Evolutionary conservation across 2,797 vertebrate genomes (phyloP).

Genomic region (Micrastur ruficollis): DNA sequence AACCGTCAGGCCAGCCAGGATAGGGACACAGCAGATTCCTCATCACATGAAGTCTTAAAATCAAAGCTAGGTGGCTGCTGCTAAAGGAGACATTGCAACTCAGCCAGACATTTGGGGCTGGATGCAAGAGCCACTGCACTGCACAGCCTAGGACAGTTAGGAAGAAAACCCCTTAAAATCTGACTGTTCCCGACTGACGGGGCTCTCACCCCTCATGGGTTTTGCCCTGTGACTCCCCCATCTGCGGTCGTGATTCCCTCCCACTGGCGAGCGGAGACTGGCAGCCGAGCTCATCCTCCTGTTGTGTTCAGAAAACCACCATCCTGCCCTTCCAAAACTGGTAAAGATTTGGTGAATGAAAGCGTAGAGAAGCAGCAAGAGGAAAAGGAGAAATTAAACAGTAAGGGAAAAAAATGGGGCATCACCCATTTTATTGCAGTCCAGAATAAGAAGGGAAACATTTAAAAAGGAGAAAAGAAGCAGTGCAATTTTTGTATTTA

Average conservation of each 20-base stretch:
- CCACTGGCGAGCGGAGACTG: neutral
- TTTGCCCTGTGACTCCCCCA: neutral
- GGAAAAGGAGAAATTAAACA: slow-evolving; percentile 36
- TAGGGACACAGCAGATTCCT: neutral
- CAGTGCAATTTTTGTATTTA: slow-evolving; percentile 1
- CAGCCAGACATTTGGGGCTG: neutral
- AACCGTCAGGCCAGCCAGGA: neutral
- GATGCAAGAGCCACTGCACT: neutral
- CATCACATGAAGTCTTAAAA: neutral
- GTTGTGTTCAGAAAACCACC: neutral
- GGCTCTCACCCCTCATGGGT: neutral
- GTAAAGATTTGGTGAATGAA: neutral
- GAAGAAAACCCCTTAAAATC: neutral
- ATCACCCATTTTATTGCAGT: slow-evolving; percentile 61
- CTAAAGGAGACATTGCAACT: neutral
- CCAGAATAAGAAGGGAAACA: slow-evolving; percentile 4
- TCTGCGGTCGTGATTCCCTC: neutral
- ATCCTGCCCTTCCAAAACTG: neutral
- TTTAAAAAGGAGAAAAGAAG: slow-evolving; percentile 19
- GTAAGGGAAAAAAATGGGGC: slow-evolving; percentile 37
- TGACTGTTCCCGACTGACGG: neutral
- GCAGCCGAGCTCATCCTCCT: neutral
- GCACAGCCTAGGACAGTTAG: neutral
- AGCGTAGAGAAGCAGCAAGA: neutral
- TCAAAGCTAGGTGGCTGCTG: neutral